phyloP scores from a whole-genome alignment of 2,888 invertebrate species.

The Trachelus troglodyta region DNA sequence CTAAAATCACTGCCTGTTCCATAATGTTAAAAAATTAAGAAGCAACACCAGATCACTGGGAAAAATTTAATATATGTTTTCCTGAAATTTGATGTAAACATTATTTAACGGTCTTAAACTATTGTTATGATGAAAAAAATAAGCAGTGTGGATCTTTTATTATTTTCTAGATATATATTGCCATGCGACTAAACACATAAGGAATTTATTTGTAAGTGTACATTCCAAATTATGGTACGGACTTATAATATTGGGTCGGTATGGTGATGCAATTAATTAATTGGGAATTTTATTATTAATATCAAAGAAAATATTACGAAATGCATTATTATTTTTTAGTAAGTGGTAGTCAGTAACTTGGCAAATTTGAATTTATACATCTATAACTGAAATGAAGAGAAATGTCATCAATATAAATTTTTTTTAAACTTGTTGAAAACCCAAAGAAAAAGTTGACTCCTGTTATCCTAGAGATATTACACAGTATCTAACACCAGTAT shows the following conservation, averaged over 20 bases:
- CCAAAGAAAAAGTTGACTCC: not conserved
- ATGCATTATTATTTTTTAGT: slow-evolving; percentile 7
- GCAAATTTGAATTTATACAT: not conserved
- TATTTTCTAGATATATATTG: not conserved
- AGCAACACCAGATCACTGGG: not conserved
- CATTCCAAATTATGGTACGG: not conserved
- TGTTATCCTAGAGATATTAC: not conserved
- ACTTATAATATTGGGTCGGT: not conserved
- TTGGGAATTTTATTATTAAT: slow-evolving; percentile 11
- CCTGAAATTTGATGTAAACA: not conserved
- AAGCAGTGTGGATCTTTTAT: not conserved
- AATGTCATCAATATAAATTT: not conserved
- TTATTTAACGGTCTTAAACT: not conserved
- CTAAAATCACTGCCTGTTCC: not conserved
- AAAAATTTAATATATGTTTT: not conserved
- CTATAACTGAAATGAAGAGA: not conserved
- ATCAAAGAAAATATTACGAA: not conserved
- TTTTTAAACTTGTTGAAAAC: not conserved
- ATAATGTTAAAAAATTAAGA: not conserved
- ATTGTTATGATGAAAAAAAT: not conserved
- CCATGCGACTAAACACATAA: not conserved
- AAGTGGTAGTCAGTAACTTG: not conserved
- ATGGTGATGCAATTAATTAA: not conserved
- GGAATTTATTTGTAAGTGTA: not conserved
- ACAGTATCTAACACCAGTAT: not conserved